A percentile compares a stretch with the other conserved stretches of the same genome.
Conservation (phyloP, 2,113 vertebrate genomes). For the Oncorhynchus masou region DNA sequence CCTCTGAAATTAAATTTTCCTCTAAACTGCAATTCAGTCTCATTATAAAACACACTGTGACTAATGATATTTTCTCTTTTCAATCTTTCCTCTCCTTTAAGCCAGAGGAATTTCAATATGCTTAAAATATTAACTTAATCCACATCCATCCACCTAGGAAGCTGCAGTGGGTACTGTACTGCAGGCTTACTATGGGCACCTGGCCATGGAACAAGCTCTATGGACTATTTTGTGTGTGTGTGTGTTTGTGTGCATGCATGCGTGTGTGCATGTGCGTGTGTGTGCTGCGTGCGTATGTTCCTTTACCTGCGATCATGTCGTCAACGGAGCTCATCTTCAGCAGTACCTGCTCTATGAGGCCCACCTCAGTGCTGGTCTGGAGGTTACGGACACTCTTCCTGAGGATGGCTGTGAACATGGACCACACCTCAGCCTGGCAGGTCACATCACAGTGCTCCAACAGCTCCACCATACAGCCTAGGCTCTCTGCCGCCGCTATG, state of each 20-base stretch:
- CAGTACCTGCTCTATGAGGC: constrained; percentile 96
- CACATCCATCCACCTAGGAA: constrained; percentile 14
- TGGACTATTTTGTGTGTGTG: not conserved
- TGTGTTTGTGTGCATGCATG: not conserved
- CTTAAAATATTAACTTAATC: constrained; percentile 9
- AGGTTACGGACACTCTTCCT: constrained; percentile 98
- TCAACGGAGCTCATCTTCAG: constrained; percentile 95
- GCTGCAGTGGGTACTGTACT: not conserved
- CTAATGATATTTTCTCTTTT: constrained; percentile 44
- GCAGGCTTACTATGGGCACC: not conserved
- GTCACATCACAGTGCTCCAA: constrained; percentile 97
- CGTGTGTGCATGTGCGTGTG: not conserved
- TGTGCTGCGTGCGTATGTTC: constrained; percentile 70
- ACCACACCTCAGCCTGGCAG: constrained; percentile 99
- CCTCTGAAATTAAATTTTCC: too few relatives aligned
- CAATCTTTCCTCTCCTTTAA: constrained; percentile 8
- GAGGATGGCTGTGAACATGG: constrained; percentile 99
- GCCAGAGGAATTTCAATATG: constrained; percentile 27
- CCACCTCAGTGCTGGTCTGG: constrained; percentile 98
- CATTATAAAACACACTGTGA: constrained; percentile 39
- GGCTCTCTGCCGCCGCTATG: constrained; percentile 98
- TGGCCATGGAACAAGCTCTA: not conserved
- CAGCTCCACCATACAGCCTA: constrained; percentile 97
- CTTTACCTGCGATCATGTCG: constrained; percentile 99
- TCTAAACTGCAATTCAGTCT: constrained; percentile 42